Conservation (phyloP, 2,113 vertebrate genomes). For the Apus apus region DNA sequence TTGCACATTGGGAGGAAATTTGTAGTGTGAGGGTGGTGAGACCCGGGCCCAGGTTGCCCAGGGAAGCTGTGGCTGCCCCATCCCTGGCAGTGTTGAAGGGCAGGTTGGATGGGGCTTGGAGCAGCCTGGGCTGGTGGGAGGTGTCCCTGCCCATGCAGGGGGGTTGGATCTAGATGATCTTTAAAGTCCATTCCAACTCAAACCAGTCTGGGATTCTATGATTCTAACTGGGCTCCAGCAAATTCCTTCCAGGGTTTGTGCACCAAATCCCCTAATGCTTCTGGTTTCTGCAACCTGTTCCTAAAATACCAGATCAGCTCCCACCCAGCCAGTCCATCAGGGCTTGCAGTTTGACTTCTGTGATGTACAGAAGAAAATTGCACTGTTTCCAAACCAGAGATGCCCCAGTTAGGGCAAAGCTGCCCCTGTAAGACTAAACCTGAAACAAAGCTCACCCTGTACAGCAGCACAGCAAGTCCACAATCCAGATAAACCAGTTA, state of each 20-base stretch:
- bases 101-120: too few relatives aligned
- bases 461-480: neutral
- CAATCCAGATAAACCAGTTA: neutral
- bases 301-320: neutral
- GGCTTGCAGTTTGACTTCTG: neutral
- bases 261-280: accelerated
- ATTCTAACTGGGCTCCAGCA: neutral
- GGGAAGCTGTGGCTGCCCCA: too few relatives aligned
- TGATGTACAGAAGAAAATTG: neutral
- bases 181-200: too few relatives aligned
- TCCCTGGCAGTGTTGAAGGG: too few relatives aligned
- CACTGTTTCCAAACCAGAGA: neutral
- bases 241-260: neutral
- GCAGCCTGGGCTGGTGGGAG: too few relatives aligned
- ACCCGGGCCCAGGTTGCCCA: too few relatives aligned
- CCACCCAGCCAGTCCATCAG: accelerated
- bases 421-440: neutral
- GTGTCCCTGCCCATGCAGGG: too few relatives aligned
- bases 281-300: neutral
- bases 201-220: too few relatives aligned
- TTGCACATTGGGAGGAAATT: too few relatives aligned
- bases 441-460: neutral
- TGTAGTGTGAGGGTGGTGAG: too few relatives aligned
- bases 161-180: too few relatives aligned
- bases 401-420: neutral